Evolutionary conservation across 1,140 invertebrate species (phyloP), one percentile per base, ranked within the genome.

Genomic region (Steinernema feltiae): DNA sequence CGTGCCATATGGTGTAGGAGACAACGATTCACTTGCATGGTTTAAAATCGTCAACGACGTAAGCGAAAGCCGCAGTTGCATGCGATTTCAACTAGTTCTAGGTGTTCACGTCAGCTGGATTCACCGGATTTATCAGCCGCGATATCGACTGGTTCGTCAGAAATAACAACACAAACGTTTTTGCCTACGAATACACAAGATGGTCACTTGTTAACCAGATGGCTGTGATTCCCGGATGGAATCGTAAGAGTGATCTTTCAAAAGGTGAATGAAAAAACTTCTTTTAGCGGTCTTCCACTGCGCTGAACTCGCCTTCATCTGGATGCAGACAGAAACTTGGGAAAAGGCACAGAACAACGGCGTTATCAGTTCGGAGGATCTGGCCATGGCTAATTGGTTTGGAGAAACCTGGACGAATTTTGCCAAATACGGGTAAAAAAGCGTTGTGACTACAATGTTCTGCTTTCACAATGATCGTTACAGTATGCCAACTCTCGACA

Each of bases 361-460:
- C 18, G 24, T n/a, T 1, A 29, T 75, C n/a, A 75, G 18, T 30
- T 30, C 17, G 17, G 1, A 29, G 18, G 73, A 75, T 31, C n/a
- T 35, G 15, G 72, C 30, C n/a, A 30, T 75, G 73, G 30, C 72
- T n/a, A 70, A 75, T 18, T 74, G 72, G 73, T 75, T 75, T 73
- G 73, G 73, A 7, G 30, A 72, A 30, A 75, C 72, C 18, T 75
- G 73, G 73, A 75, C 73, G 48, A 71, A 75, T 24, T 75, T 75
- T 31, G 73, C 73, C 29, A 75, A 75, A 75, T 75, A 74, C 70
- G 73, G 73, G 73, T 75, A 46, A 12, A 12, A n/a, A 7, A 46
- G 30, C 7, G 21, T 31, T 72, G 41, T 71, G 31, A 12, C 30
- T 18, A 32, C 30, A 72, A 27, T 12, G 72, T 7, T 73, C 7